A percentile compares a stretch with the other conserved stretches of the same genome.
phyloP scores from a whole-genome alignment of 2,888 invertebrate genomes.

The Exocentrus adspersus region DNA sequence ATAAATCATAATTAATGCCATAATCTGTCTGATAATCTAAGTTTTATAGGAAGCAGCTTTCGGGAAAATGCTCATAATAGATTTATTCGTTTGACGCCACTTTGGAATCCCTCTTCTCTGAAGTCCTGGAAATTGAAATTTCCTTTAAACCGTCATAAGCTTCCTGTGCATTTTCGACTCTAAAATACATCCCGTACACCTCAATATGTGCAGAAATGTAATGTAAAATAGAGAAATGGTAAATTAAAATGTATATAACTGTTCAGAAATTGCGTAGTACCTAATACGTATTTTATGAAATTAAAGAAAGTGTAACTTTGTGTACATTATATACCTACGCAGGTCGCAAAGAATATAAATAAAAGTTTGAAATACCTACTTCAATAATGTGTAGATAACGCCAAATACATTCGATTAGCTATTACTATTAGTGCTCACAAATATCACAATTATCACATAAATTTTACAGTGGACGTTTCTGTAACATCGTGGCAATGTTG shows the following conservation, averaged over 20 bases:
- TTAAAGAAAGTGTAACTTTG: neutral
- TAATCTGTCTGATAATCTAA: neutral
- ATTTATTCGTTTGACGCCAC: neutral
- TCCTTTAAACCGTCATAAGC: neutral
- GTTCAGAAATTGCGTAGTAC: neutral
- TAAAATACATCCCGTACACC: neutral
- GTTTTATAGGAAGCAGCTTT: neutral
- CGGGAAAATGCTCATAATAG: neutral
- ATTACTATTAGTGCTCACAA: too few relatives aligned
- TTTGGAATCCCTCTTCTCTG: too few relatives aligned
- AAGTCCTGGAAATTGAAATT: slow-evolving; percentile 1
- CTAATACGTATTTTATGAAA: too few relatives aligned
- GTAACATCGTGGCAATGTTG: too few relatives aligned
- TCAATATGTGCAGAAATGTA: neutral
- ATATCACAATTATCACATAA: too few relatives aligned
- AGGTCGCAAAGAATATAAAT: too few relatives aligned
- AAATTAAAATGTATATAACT: neutral
- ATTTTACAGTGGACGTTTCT: too few relatives aligned
- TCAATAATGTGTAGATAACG: too few relatives aligned
- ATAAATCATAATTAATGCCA: too few relatives aligned
- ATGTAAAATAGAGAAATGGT: neutral
- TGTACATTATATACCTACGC: too few relatives aligned
- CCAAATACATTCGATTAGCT: too few relatives aligned
- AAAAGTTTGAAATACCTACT: too few relatives aligned
- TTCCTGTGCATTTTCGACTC: neutral